These are phyloP conservation scores for Ormyrus nitidulus DNA, from an alignment of 2,888 invertebrate species.

Conservation along the genomic window DNA sequence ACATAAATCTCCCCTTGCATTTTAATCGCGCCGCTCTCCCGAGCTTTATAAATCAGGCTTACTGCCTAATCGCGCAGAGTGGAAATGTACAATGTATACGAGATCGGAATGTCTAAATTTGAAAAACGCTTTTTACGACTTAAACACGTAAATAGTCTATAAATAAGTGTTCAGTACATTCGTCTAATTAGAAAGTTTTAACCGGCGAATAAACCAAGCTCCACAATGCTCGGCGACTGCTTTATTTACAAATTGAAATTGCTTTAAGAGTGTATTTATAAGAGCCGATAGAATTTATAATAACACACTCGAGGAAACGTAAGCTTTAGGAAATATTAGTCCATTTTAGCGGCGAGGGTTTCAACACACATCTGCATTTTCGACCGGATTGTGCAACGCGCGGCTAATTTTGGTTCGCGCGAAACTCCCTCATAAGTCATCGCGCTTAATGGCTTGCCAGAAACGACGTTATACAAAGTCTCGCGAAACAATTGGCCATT, in stretches of 20 bases:
- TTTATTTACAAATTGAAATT: too few relatives aligned
- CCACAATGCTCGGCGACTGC: too few relatives aligned
- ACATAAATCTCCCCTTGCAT: constrained; percentile 19
- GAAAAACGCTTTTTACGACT: too few relatives aligned
- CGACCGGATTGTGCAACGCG: constrained; percentile 20
- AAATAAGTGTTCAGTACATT: too few relatives aligned
- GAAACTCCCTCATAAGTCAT: constrained; percentile 50
- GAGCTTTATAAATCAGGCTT: constrained; percentile 25
- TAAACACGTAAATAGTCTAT: too few relatives aligned
- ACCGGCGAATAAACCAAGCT: too few relatives aligned
- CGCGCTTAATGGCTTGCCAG: constrained; percentile 44
- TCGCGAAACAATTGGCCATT: constrained; percentile 7
- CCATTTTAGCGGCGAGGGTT: constrained; percentile 11
- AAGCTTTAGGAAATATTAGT: constrained; percentile 31
- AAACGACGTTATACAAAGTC: constrained; percentile 32
- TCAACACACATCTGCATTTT: constrained; percentile 17
- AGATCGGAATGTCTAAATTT: too few relatives aligned
- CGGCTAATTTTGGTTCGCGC: constrained; percentile 32
- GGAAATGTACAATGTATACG: too few relatives aligned
- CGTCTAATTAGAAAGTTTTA: too few relatives aligned
- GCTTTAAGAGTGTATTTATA: too few relatives aligned
- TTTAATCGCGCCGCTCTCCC: too few relatives aligned
- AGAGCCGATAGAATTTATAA: constrained; percentile 2
- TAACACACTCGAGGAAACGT: constrained; percentile 11
- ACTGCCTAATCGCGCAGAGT: not conserved